Evolutionary conservation across 2,797 vertebrate genomes (phyloP).

Genomic region (Corythornis leucogaster): DNA sequence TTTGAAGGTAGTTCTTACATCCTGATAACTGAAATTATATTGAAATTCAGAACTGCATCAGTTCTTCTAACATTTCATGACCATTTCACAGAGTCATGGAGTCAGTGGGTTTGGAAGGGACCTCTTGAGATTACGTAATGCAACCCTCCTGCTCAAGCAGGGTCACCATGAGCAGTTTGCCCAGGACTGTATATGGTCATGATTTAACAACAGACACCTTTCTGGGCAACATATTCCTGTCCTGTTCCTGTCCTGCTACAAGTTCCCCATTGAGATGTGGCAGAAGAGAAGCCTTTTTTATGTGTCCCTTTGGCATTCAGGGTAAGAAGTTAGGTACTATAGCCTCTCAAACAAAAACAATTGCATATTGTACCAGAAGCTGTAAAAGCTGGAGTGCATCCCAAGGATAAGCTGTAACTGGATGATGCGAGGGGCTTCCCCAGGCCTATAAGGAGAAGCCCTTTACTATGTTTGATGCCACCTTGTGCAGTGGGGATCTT

Average conservation of each 20-base stretch:
- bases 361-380: background rate
- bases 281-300: background rate
- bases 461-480: background rate
- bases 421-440: background rate
- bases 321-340: background rate
- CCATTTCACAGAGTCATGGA: background rate
- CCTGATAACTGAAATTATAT: background rate
- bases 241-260: background rate
- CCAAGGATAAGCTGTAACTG: background rate
- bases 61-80: background rate
- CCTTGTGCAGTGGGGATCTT: background rate
- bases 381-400: background rate
- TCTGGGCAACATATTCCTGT: background rate
- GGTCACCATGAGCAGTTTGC: background rate
- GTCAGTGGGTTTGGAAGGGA: background rate
- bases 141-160: background rate
- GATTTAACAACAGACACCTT: background rate
- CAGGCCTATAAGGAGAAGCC: background rate
- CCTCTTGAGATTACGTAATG: background rate
- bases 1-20: background rate
- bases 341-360: background rate
- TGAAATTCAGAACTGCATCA: background rate
- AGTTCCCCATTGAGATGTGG: background rate
- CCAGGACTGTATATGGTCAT: background rate
- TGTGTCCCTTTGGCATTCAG: background rate